These are phyloP conservation scores for Sesamia inferens DNA, from an alignment of 2,888 invertebrate species.

Conservation along the genomic window DNA sequence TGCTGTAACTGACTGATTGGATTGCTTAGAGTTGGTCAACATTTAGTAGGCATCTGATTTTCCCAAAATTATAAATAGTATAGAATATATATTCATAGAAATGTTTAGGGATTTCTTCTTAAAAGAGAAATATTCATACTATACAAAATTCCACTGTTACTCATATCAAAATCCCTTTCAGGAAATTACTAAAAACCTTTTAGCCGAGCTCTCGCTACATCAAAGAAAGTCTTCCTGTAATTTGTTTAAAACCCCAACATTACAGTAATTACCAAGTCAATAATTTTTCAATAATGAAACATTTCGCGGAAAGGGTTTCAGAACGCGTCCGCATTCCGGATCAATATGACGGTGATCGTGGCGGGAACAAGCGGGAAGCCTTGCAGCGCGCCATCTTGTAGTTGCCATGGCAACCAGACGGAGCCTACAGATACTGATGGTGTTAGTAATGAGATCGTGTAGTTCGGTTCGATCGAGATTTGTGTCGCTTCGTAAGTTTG, in stretches of 20 bases:
- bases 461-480: too few species aligned
- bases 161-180: neutral
- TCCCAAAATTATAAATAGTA: neutral
- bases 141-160: neutral
- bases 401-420: conserved; percentile 72
- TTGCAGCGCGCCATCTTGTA: conserved; percentile 72
- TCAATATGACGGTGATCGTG: conserved; percentile 75
- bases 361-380: conserved; percentile 77
- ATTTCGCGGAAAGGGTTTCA: conserved; percentile 60
- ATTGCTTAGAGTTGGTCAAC: conserved; percentile 15
- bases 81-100: neutral
- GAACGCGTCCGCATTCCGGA: conserved; percentile 67
- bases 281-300: conserved; percentile 37
- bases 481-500: conserved; percentile 13
- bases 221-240: conserved; percentile 10
- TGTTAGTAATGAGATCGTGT: conserved; percentile 39
- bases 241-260: conserved; percentile 27
- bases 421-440: conserved; percentile 32
- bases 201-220: neutral
- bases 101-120: neutral
- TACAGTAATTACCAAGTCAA: conserved; percentile 30
- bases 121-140: neutral
- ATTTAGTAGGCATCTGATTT: neutral
- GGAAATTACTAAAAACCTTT: conserved; percentile 4
- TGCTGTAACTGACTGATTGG: conserved; percentile 26